Percentiles rank a stretch among this genome's conserved stretches.
Evolutionary conservation across 2,888 invertebrate species (phyloP).

Genomic region (Meloe dianella): DNA sequence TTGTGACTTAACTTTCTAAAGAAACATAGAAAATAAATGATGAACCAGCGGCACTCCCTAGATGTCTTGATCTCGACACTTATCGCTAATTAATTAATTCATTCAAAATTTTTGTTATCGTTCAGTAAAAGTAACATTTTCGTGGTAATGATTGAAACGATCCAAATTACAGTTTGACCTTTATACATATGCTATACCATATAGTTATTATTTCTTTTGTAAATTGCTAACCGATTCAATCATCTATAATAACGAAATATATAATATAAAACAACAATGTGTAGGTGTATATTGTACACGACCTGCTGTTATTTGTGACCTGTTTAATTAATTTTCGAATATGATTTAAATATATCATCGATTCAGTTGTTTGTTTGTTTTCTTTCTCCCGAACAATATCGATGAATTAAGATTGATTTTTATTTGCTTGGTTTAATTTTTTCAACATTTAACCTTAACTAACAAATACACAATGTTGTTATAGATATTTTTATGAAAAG

Average conservation of each 20-base stretch:
- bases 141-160: too few species aligned
- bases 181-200: not conserved
- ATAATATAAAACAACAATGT: not conserved
- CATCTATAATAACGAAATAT: not conserved
- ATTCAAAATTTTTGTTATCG: too few species aligned
- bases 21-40: too few species aligned
- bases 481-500: not conserved
- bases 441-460: not conserved
- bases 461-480: not conserved
- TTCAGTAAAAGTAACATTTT: too few species aligned
- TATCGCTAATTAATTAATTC: too few species aligned
- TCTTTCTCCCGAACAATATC: not conserved
- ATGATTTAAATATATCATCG: constrained; percentile 13
- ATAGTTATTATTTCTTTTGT: constrained; percentile 2
- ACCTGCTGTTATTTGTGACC: constrained; percentile 14
- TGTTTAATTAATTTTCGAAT: constrained; percentile 13
- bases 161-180: too few species aligned
- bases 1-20: too few species aligned
- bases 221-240: not conserved
- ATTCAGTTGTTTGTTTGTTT: not conserved
- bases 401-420: constrained; percentile 11
- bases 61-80: too few species aligned
- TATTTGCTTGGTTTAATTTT: not conserved
- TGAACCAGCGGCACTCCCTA: too few species aligned
- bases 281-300: not conserved